Evolutionary conservation across 1,140 invertebrate species (phyloP).

Genomic region (Temnothorax curvispinosus): DNA sequence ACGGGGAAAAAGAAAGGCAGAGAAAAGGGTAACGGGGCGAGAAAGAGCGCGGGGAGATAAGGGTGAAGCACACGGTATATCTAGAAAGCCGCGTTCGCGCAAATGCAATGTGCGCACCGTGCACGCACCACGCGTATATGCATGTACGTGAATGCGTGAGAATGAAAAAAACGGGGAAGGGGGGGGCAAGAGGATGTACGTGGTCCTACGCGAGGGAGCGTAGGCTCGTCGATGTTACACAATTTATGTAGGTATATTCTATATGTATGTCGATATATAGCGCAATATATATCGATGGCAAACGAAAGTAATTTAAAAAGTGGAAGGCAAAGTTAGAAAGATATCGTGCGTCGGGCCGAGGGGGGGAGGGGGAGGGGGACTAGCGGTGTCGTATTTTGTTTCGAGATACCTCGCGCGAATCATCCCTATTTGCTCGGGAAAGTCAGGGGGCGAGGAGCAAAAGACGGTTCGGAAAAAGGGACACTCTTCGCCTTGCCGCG

Average conservation of each 20-base stretch:
- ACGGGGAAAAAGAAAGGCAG: background rate
- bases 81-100: constrained; percentile 35
- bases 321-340: background rate
- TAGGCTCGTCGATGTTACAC: constrained; percentile 63
- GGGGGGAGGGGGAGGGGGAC: background rate
- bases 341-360: constrained; percentile 37
- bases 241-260: constrained; percentile 73
- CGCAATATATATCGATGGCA: constrained; percentile 72
- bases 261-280: constrained; percentile 74
- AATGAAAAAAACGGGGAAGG: background rate
- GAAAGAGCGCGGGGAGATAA: constrained; percentile 29
- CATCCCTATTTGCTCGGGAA: constrained; percentile 65
- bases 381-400: constrained; percentile 59
- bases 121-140: background rate
- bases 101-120: background rate
- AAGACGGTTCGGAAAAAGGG: background rate
- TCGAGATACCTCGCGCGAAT: constrained; percentile 68
- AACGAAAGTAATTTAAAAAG: constrained; percentile 70
- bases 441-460: background rate
- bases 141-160: constrained; percentile 30
- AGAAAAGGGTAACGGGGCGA: background rate
- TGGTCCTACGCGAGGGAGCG: constrained; percentile 30
- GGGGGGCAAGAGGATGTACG: constrained; percentile 28
- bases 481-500: background rate
- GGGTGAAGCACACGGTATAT: constrained; percentile 11